Conservation (phyloP, 2,888 invertebrate species). For the Fissipunctia ypsillon region DNA sequence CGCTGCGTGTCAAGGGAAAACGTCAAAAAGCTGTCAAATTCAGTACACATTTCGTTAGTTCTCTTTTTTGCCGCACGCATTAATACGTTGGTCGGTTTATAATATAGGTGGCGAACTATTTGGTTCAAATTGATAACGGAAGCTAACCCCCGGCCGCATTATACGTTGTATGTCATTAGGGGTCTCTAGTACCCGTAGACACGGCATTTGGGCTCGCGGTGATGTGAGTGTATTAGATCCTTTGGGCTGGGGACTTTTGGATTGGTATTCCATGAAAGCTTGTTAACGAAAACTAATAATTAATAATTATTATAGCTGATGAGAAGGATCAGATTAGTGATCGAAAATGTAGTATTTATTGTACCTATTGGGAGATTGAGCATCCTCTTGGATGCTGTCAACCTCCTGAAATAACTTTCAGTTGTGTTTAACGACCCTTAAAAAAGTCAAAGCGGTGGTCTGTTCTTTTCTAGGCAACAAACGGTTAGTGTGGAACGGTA, state of each 20-base stretch:
- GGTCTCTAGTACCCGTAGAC: constrained; percentile 75
- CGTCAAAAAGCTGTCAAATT: neutral
- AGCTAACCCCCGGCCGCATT: constrained; percentile 74
- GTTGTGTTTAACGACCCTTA: neutral
- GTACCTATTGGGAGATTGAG: too few species aligned
- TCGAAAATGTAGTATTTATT: too few species aligned
- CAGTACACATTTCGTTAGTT: constrained; percentile 23
- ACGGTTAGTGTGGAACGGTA: neutral
- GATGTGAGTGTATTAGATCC: constrained; percentile 55
- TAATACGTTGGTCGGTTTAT: neutral
- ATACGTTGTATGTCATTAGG: constrained; percentile 76
- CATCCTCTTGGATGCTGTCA: neutral
- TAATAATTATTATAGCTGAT: neutral
- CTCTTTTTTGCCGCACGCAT: constrained; percentile 7
- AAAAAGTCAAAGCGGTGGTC: neutral
- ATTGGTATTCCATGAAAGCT: neutral
- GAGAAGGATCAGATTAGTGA: neutral
- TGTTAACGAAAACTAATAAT: neutral
- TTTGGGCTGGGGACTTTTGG: neutral
- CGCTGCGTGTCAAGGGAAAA: constrained; percentile 22
- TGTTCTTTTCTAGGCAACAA: neutral
- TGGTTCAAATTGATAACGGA: constrained; percentile 79
- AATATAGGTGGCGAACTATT: constrained; percentile 77
- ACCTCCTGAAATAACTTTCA: neutral
- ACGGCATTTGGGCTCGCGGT: constrained; percentile 62